Percentiles rank a stretch among this genome's conserved stretches.
Evolutionary conservation across 2,888 invertebrate species (phyloP).

Genomic region (Drosophila ustulata): DNA sequence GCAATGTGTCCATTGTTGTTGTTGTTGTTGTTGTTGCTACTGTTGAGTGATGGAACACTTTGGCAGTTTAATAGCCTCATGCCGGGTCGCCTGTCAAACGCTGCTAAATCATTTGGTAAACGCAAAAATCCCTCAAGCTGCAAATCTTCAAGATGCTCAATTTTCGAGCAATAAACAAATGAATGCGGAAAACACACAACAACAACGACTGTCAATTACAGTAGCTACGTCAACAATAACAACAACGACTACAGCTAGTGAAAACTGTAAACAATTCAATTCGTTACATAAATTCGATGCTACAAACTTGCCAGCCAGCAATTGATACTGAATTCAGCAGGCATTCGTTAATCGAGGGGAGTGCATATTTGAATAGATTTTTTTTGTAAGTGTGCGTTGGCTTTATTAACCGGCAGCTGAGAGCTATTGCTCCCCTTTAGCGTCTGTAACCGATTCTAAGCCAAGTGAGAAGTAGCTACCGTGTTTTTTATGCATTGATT

Average conservation of each 20-base stretch:
- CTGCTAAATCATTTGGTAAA: conserved; percentile 63
- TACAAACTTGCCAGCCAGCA: conserved; percentile 32
- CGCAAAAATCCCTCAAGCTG: conserved; percentile 38
- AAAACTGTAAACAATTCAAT: conserved; percentile 37
- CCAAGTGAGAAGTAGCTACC: conserved; percentile 36
- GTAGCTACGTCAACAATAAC: conserved; percentile 1
- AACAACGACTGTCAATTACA: conserved; percentile 12
- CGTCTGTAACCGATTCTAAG: background rate
- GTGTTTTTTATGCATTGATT: conserved; percentile 49
- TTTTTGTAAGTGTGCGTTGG: no score
- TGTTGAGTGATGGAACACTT: conserved; percentile 68
- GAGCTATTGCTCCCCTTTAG: background rate
- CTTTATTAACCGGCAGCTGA: conserved; percentile 1
- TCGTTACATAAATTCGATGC: conserved; percentile 43
- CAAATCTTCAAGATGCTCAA: conserved; percentile 48
- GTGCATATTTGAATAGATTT: conserved; percentile 37
- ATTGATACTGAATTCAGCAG: conserved; percentile 22
- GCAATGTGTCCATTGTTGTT: conserved; percentile 8
- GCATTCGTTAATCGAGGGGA: conserved; percentile 44
- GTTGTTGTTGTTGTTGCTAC: conserved; percentile 31
- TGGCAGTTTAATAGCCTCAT: conserved; percentile 69
- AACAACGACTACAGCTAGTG: background rate
- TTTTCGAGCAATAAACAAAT: conserved; percentile 45
- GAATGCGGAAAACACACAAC: conserved; percentile 12
- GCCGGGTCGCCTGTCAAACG: conserved; percentile 60